Conservation (phyloP, 2,797 vertebrate genomes). For the Cirrhinus mrigala region DNA sequence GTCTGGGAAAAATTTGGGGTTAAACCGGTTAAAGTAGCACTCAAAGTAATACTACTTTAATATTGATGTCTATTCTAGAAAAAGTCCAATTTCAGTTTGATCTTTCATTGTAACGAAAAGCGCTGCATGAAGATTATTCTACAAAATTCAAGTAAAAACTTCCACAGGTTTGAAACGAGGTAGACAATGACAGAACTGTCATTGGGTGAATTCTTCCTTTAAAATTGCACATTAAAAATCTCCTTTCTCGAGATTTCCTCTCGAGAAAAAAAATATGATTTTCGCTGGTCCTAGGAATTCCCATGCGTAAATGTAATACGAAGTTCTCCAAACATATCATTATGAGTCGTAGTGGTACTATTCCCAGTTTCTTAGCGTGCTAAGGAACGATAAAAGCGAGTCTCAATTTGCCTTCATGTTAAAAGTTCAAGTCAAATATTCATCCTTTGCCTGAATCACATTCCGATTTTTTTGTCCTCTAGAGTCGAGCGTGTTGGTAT, state of each 20-base stretch:
- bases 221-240: conserved; percentile 9
- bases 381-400: conserved; percentile 49
- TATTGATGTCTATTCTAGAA: neutral
- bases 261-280: neutral
- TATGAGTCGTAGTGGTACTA: conserved; percentile 22
- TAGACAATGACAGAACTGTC: neutral
- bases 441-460: conserved; percentile 55
- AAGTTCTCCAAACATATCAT: conserved; percentile 35
- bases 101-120: neutral
- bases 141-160: neutral
- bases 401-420: conserved; percentile 57
- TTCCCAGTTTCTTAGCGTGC: conserved; percentile 32
- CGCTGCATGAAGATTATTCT: neutral
- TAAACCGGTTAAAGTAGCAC: too few relatives aligned
- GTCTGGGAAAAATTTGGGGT: too few relatives aligned
- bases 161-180: neutral
- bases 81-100: neutral
- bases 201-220: neutral
- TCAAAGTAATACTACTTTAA: neutral
- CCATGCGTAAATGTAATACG: conserved; percentile 14
- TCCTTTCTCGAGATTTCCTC: neutral
- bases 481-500: conserved; percentile 57
- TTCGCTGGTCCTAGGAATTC: conserved; percentile 8
- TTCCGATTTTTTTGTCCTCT: conserved; percentile 28
- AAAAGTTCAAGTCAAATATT: conserved; percentile 56